phyloP scores from a whole-genome alignment of 2,113 vertebrate species.

The Gavialis gangeticus region DNA sequence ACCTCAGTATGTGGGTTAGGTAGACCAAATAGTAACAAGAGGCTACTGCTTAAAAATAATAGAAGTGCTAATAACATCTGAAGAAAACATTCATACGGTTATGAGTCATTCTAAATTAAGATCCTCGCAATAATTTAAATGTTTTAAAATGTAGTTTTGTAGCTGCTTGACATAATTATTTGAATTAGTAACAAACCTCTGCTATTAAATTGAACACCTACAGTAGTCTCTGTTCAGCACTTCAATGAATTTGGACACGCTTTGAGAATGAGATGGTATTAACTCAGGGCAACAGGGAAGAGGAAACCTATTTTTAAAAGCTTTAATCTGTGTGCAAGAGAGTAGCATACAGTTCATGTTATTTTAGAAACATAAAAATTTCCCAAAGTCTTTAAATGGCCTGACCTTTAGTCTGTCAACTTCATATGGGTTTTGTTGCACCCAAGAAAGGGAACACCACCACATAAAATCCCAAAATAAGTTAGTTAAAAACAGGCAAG shows the following conservation, averaged over 20 bases:
- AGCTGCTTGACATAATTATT: not conserved
- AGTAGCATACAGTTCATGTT: not conserved
- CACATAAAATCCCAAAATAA: constrained; percentile 4
- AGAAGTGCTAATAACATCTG: not conserved
- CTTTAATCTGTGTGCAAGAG: not conserved
- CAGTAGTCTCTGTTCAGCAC: not conserved
- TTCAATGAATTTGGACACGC: not conserved
- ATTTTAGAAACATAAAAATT: not conserved
- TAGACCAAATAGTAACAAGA: not conserved
- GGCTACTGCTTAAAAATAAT: not conserved
- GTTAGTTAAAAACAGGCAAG: not conserved
- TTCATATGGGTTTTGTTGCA: not conserved
- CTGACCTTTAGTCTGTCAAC: not conserved
- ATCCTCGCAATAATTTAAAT: not conserved
- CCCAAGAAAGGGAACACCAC: not conserved
- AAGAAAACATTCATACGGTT: not conserved
- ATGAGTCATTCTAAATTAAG: not conserved
- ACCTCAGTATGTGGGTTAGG: not conserved
- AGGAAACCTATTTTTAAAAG: not conserved
- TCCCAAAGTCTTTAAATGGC: not conserved
- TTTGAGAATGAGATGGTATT: not conserved
- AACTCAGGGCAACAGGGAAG: not conserved
- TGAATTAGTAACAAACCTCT: not conserved
- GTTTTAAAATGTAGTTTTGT: not conserved
- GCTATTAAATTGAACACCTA: not conserved